Base-by-base conservation (phyloP, 2,888 invertebrate species). In the Sturmia bella region DNA sequence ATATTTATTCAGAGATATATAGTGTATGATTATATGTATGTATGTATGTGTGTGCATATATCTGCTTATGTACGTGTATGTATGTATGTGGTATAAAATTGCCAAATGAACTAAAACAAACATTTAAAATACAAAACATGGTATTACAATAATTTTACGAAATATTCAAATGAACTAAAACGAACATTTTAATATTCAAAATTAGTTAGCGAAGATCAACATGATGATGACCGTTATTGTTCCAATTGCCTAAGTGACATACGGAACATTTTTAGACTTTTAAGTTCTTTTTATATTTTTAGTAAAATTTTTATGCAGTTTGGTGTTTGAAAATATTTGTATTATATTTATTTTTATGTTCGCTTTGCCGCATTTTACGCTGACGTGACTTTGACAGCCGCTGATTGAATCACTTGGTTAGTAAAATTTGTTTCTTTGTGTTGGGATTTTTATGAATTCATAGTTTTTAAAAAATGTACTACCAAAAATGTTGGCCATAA, bases 51-150 rank as follows among this genome's bases (percentile, higher is more conserved):
- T n/a, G n/a, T n/a, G n/a, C n/a, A n/a, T n/a, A n/a, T n/a, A n/a
- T n/a, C n/a, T n/a, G n/a, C n/a, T n/a, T n/a, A n/a, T n/a, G n/a
- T n/a, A n/a, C n/a, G n/a, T n/a, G n/a, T n/a, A n/a, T n/a, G n/a
- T n/a, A n/a, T n/a, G n/a, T n/a, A n/a, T n/a, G 52, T 6, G 64
- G 72, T 79, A 66, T 73, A 45, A 66, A 73, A 73, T 72, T 78
- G 72, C 57, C 15, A 64, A 72, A 70, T 45, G n/a, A 50, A 11
- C 4, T 56, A 21, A 43, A 63, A 64, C 5, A 59, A 63, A n/a
- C n/a, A 74, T 74, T 75, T 68, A 32, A 32, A 63, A 69, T 61
- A 43, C 75, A 43, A 52, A 68, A 52, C 15, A 24, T 11, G 6
- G n/a, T n/a, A n/a, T 6, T 17, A 27, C 4, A 66, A 61, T 12